phyloP scores from a whole-genome alignment of 2,888 invertebrate genomes.

The Lithophane leautieri region DNA sequence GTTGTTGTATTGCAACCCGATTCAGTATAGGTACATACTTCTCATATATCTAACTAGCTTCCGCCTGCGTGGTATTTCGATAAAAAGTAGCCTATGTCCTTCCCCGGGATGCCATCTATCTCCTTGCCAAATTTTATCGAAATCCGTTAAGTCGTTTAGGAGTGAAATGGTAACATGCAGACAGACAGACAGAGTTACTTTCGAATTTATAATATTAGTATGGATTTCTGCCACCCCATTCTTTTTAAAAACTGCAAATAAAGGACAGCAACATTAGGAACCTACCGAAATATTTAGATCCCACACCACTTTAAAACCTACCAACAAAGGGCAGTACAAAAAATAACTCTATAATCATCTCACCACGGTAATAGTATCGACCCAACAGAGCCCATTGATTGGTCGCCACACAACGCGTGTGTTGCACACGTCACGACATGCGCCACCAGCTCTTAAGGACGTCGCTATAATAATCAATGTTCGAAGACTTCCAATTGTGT shows the following conservation, averaged over 20 bases:
- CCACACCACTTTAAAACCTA: not conserved
- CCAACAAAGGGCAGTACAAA: not conserved
- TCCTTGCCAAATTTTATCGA: too few species aligned
- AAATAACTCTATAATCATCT: constrained; percentile 49
- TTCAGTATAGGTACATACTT: too few species aligned
- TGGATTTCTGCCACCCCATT: not conserved
- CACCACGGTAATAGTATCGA: constrained; percentile 62
- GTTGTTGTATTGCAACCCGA: too few species aligned
- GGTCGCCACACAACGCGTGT: constrained; percentile 29
- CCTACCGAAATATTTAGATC: too few species aligned
- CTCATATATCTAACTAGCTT: too few species aligned
- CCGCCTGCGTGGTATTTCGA: too few species aligned
- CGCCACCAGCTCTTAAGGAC: constrained; percentile 50
- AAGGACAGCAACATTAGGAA: not conserved
- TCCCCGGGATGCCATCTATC: too few species aligned
- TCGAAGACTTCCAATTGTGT: constrained; percentile 45
- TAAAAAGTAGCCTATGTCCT: too few species aligned
- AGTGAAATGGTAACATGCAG: too few species aligned
- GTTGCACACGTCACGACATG: constrained; percentile 59
- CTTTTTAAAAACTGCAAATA: not conserved
- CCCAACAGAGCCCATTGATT: constrained; percentile 59
- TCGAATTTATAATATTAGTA: too few species aligned
- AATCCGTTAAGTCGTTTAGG: too few species aligned
- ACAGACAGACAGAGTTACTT: too few species aligned
- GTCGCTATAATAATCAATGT: constrained; percentile 54